phyloP scores from a whole-genome alignment of 2,797 vertebrate genomes.

The Ptychobarbus kaznakovi region DNA sequence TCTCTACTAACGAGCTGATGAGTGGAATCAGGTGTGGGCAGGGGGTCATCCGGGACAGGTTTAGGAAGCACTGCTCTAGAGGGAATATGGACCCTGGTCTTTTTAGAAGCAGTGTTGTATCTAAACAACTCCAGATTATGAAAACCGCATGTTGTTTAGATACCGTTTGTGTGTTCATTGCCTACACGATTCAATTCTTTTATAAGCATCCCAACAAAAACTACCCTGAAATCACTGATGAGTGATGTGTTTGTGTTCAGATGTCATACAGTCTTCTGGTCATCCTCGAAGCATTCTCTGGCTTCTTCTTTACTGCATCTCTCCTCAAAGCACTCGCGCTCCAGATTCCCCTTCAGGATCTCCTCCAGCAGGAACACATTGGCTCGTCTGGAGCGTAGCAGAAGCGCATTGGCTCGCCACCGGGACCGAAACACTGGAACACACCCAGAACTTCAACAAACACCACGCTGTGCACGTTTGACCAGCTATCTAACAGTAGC shows the following conservation, averaged over 20 bases:
- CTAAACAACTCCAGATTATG: background rate
- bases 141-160: too few species aligned
- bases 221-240: background rate
- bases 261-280: slow-evolving; percentile 72
- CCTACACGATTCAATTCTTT: background rate
- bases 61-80: too few species aligned
- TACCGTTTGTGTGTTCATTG: background rate
- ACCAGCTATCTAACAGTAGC: background rate
- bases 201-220: background rate
- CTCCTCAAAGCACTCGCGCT: slow-evolving; percentile 90
- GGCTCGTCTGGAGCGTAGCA: slow-evolving; percentile 81
- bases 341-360: slow-evolving; percentile 85
- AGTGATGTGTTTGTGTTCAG: background rate
- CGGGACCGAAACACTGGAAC: slow-evolving; percentile 77
- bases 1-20: too few species aligned
- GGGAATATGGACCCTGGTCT: background rate
- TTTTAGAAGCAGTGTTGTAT: background rate
- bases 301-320: slow-evolving; percentile 85
- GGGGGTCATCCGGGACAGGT: too few species aligned
- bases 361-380: slow-evolving; percentile 83
- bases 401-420: slow-evolving; percentile 68
- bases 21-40: too few species aligned
- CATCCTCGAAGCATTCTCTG: slow-evolving; percentile 85
- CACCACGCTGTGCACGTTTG: background rate
- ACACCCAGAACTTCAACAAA: background rate